Evolutionary conservation across 2,113 vertebrate species (phyloP), one percentile per base, ranked within the genome.

Genomic region (Triplophysa dalaica): DNA sequence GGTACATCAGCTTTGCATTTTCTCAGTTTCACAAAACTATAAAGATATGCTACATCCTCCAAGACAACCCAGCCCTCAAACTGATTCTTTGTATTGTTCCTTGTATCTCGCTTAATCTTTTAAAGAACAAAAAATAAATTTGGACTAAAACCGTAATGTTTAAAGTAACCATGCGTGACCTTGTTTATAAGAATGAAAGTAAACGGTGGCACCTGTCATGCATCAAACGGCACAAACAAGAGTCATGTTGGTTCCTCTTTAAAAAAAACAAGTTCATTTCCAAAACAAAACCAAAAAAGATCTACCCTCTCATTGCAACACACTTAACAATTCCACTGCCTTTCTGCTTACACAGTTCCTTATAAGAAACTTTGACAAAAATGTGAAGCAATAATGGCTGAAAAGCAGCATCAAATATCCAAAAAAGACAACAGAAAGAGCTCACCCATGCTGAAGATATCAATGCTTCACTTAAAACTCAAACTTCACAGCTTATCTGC

Each of bases 271-370:
- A 8, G n/a, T 26, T 56, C 29, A 3, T 22, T 43, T 52, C 22
- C 17, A 61, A 12, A 72, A 38, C 19, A 33, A 70, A 21, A 56
- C 29, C 5, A 52, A 24, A 24, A 4, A n/a, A 8, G 5, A 6
- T 24, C 2, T 4, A 6, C 13, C 14, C 38, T 72, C 38, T 74
- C 33, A 26, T 74, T 74, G 70, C 56, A 61, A 56, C 56, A 61
- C 56, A 24, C 14, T 14, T 2, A 19, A n/a, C 19, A 21, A n/a
- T 58, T 21, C 19, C n/a, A 21, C 54, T 21, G 54, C 16, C 2
- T 61, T 74, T 74, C 56, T 74, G 72, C 56, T 62, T 12, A 45
- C 29, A 24, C 72, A 26, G 72, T 74, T 74, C 72, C 72, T 74
- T 45, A 74, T 61, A 74, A 17, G 56, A 61, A 61, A 24, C 54